Base-by-base conservation (phyloP, 2,888 invertebrate genomes). In the Acheta domesticus region DNA sequence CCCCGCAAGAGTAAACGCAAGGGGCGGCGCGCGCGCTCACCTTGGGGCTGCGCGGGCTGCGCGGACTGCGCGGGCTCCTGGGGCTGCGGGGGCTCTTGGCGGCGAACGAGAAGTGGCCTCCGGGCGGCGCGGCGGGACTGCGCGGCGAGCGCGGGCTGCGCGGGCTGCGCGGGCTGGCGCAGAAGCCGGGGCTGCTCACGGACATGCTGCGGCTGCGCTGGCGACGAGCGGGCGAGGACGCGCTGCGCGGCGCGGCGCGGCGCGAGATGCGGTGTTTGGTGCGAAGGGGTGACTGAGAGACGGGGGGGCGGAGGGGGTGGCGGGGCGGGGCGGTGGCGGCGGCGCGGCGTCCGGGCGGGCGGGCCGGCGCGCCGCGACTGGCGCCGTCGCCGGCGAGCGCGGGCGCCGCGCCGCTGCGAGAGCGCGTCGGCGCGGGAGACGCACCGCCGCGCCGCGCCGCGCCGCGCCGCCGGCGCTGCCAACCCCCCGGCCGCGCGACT, bases 171-270 rank as follows among this genome's bases (percentile, higher is more conserved):
- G 89, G 88, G 77, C 83, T 84, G 23, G 88, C 89, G 83, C 89
- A 90, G 82, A 89, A 88, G 83, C 90, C 90, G 8, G 90, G 90
- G 83, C 90, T 90, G 85, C 89, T 90, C 83, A 90, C 89, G 83
- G 90, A 89, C 90, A 90, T 90, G 2, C 76, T 50, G n/a, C 21
- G 23, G 21, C n/a, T 16, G 12, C n/a, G 19, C 23, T 20, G 75
- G n/a, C 16, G 11, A 12, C 62, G 14, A 5, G 12, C 4, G 62
- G n/a, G 16, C n/a, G 62, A 5, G 14, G 16, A 5, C 11, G 36
- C 5, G 16, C 11, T 0, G 16, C 5, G 62, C 1, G n/a, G 11
- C 11, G 62, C 0, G 62, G 16, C 62, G 62, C 1, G 16, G 62
- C 62, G 62, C 62, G 16, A n/a, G n/a, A n/a, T n/a, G n/a, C n/a